phyloP scores from a whole-genome alignment of 2,113 vertebrate species.

The Salvelinus alpinus region DNA sequence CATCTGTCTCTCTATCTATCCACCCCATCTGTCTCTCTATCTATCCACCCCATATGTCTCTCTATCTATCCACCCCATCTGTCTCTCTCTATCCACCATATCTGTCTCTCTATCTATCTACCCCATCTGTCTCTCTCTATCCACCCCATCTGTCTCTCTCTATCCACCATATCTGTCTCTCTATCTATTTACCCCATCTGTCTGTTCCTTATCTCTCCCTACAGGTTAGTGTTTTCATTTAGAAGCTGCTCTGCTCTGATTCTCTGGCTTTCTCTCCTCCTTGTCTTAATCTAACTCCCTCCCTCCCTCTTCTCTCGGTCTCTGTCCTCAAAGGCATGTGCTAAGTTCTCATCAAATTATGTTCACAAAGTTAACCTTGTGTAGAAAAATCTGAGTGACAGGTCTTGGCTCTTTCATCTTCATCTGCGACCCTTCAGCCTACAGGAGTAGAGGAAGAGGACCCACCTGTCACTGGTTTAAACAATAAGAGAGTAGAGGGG shows the following conservation, averaged over 20 bases:
- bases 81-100: no score
- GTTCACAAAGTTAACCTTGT: constrained; percentile 30
- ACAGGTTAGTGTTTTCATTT: constrained; percentile 62
- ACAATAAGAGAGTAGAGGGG: constrained; percentile 32
- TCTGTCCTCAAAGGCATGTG: constrained; percentile 32
- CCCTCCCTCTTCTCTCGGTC: constrained; percentile 15
- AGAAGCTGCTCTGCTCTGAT: constrained; percentile 31
- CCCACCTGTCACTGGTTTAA: neutral
- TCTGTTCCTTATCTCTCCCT: constrained; percentile 62
- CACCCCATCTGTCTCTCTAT: no score
- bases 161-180: constrained; percentile 26
- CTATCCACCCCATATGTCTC: no score
- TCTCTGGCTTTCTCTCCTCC: constrained; percentile 3
- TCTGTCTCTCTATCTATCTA: no score
- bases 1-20: no score
- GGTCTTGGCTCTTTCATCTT: constrained; percentile 40
- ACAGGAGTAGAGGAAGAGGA: neutral
- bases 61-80: no score
- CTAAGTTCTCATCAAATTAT: constrained; percentile 7
- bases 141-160: no score
- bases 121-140: no score
- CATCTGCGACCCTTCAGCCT: constrained; percentile 29
- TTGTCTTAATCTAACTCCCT: constrained; percentile 17
- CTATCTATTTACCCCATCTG: constrained; percentile 63
- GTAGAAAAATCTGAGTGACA: constrained; percentile 12